These are phyloP conservation scores for Drosophila subobscura DNA, from an alignment of 1,140 invertebrate genomes.

Conservation along the genomic window DNA sequence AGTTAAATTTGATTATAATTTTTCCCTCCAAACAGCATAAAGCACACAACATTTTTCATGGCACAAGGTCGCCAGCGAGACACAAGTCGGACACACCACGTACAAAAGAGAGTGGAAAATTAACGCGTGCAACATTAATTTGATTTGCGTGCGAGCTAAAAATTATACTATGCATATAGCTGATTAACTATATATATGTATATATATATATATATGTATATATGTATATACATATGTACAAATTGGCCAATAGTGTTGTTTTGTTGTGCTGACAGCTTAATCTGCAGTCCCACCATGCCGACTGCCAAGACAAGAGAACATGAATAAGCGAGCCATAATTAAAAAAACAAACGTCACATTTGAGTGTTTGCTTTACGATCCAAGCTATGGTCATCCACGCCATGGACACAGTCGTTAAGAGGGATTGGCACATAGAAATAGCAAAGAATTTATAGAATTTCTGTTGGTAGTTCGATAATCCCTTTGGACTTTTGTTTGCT, in stretches of 20 bases:
- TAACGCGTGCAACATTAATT: slow-evolving; percentile 78
- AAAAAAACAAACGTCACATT: slow-evolving; percentile 75
- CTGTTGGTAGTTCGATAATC: too few species aligned
- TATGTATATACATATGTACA: slow-evolving; percentile 35
- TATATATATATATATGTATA: slow-evolving; percentile 27
- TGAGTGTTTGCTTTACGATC: slow-evolving; percentile 48
- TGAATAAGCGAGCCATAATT: slow-evolving; percentile 66
- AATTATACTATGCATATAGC: slow-evolving; percentile 23
- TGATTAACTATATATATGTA: slow-evolving; percentile 35
- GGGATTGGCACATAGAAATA: slow-evolving; percentile 7
- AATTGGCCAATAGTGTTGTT: slow-evolving; percentile 61
- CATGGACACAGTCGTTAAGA: slow-evolving; percentile 14
- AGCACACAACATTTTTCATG: slow-evolving; percentile 70
- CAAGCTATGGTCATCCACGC: slow-evolving; percentile 4
- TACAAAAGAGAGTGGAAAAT: slow-evolving; percentile 52
- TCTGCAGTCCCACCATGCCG: slow-evolving; percentile 36
- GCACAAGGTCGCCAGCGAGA: slow-evolving; percentile 55
- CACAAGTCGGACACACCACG: background rate
- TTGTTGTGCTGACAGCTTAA: slow-evolving; percentile 72
- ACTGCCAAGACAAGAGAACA: slow-evolving; percentile 65
- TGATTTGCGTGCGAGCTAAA: slow-evolving; percentile 71
- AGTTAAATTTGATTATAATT: slow-evolving; percentile 81
- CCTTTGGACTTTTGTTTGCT: background rate
- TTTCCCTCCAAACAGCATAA: slow-evolving; percentile 50
- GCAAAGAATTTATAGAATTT: too few species aligned